Evolutionary conservation across 2,888 invertebrate genomes (phyloP), one percentile per base, ranked within the genome.

Genomic region (Podabrus alpinus): DNA sequence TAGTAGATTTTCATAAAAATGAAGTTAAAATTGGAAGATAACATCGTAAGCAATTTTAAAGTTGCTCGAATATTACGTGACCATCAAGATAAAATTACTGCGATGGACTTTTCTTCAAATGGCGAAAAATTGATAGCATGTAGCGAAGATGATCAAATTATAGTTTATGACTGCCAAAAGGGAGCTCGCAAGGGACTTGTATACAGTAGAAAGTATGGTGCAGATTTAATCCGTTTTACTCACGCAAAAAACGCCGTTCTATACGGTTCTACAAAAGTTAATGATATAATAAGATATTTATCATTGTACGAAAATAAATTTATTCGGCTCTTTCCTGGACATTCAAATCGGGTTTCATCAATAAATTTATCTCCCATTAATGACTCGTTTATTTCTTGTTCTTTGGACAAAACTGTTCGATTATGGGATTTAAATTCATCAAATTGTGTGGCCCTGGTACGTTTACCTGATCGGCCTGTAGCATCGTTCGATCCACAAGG

Each of bases 151-250:
- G 99, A 99, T 88, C 98, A 99, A 88, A 99, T 99, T 84, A 97
- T 98, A 69, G 97, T 99, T 81, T 99, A 99, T 87, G 99, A 99
- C 87, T 99, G 99, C 87, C 97, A 98, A 87, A 97, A 97, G 85
- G 99, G 99, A 80, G 96, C 96, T 81, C 97, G 97, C 86, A 95
- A 97, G 85, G 92, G 97, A 76, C 97, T 98, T 71, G 94, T 99
- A 1, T 99, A 99, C 89, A 99, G 98, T 83, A 99, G 99, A 88
- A 99, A 99, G 88, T 99, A 99, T 89, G 99, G 99, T 72, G 99
- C 99, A 17, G 99, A 99, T 89, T 89, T 99, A 79, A 98, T 99
- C 84, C 97, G 98, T 86, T 99, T 99, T 85, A 99, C 99, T 69
- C 99, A 99, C 88, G 97, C 98, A n/a, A n/a, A n/a, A n/a, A n/a